Evolutionary conservation across 2,888 invertebrate genomes (phyloP), one percentile per base, ranked within the genome.

Genomic region (Gastracanthus pulcherrimus): DNA sequence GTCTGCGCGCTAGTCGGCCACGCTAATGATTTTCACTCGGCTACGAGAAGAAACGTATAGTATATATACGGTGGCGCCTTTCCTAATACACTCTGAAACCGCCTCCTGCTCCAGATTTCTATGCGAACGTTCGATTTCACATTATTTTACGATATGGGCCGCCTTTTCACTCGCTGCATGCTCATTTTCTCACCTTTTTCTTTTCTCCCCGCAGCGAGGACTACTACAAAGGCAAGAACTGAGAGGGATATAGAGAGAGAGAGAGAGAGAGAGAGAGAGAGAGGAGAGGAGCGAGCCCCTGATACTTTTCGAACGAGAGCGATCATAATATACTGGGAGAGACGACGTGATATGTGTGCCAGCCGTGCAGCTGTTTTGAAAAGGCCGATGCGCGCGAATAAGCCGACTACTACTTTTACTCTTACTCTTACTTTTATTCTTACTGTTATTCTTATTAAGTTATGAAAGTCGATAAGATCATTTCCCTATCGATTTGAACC

Each of bases 141-240:
- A 45, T n/a, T 26, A 55, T 23, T 29, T 71, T n/a, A 19, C 9
- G 36, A n/a, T 66, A 34, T 23, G 23, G 0, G 2, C 6, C 9
- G 16, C n/a, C 2, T 58, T 26, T 9, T 62, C 34, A 34, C 60
- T 51, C 19, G 38, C 23, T 69, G 16, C 11, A n/a, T 1, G 6
- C 7, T 38, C 9, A 29, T 26, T 55, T 64, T 66, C 29, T 38
- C 34, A 6, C 9, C 26, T 34, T 36, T 19, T 74, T 55, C 69
- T 41, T 94, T 94, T n/a, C n/a, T n/a, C n/a, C n/a, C n/a, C n/a
- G 69, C 93, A 95, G 95, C 90, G 95, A 95, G 93, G 94, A 95
- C 89, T 95, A 93, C 92, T 95, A 94, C 91, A 94, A 94, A 85
- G 94, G 93, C 83, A 93, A 93, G 85, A 91, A 92, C 84, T 83